Evolutionary conservation across 1,140 invertebrate genomes (phyloP), one percentile per base, ranked within the genome.

Genomic region (Camponotus floridanus): DNA sequence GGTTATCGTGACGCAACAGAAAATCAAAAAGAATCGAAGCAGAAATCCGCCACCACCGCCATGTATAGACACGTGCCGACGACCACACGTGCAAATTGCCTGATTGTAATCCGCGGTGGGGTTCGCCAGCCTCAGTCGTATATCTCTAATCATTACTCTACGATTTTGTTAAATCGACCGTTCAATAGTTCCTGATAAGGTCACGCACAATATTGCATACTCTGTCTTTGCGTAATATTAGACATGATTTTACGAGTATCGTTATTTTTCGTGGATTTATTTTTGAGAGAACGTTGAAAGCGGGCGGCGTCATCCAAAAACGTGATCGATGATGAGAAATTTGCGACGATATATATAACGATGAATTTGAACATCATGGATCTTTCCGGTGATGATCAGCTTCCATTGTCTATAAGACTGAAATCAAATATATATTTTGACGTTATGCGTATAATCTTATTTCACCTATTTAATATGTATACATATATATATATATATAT

Each of bases 1-100:
- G n/a, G 42, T 87, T 11, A 83, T 21, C 11, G 67, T 86, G 64
- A 92, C 45, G 68, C 68, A 91, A 31, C 80, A 93, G 6, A 92
- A 71, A 15, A 57, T 76, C 21, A 93, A 15, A 0, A 92, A 2
- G 11, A 92, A 39, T 33, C 87, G 87, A 26, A 90, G 11, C n/a
- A 92, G 33, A 55, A 73, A 84, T 13, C 36, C n/a, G 0, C 67
- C 55, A 39, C 18, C 26, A 21, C 9, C 74, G 26, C 13, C 33
- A 0, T 68, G 9, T 33, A 21, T 13, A 36, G 45, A 76, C 74
- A 78, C 48, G 1, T 64, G 61, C 18, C 45, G 74, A 18, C 45
- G 39, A 26, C 70, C 48, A 26, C 76, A 36, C 70, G 71, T 62
- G 48, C 21, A 84, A 67, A 31, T 80, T 57, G 81, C n/a, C 45